Conservation (phyloP, 2,113 vertebrate genomes). For the Cacatua alba region DNA sequence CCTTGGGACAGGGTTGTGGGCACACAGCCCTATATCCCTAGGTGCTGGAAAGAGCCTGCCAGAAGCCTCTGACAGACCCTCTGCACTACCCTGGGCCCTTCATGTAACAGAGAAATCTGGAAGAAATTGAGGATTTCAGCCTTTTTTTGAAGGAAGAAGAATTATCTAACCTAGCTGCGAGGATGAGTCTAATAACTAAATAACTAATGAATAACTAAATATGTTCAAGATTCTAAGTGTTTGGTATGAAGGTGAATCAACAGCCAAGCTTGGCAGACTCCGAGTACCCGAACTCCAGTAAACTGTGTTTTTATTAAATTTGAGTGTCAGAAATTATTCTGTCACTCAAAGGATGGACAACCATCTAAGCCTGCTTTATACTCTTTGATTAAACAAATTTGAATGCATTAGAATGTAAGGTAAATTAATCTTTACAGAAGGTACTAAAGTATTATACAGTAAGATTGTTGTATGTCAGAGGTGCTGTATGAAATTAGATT, state of each 20-base stretch:
- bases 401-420: not conserved
- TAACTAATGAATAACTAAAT: not conserved
- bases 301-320: not conserved
- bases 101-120: fast-evolving
- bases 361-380: not conserved
- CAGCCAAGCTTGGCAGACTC: not conserved
- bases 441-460: not conserved
- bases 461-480: not conserved
- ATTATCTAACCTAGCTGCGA: not conserved
- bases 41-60: fast-evolving
- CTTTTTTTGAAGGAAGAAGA: not conserved
- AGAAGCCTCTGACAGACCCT: not conserved
- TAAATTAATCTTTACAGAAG: not conserved
- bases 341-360: not conserved
- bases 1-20: not conserved
- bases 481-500: not conserved
- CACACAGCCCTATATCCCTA: fast-evolving
- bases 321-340: not conserved
- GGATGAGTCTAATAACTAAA: not conserved
- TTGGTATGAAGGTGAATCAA: not conserved
- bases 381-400: not conserved
- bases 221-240: not conserved
- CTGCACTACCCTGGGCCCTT: fast-evolving
- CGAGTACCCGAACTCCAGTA: not conserved
- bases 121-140: not conserved